Conservation (phyloP, 2,797 vertebrate species). For the Atherinosoma microstoma region DNA sequence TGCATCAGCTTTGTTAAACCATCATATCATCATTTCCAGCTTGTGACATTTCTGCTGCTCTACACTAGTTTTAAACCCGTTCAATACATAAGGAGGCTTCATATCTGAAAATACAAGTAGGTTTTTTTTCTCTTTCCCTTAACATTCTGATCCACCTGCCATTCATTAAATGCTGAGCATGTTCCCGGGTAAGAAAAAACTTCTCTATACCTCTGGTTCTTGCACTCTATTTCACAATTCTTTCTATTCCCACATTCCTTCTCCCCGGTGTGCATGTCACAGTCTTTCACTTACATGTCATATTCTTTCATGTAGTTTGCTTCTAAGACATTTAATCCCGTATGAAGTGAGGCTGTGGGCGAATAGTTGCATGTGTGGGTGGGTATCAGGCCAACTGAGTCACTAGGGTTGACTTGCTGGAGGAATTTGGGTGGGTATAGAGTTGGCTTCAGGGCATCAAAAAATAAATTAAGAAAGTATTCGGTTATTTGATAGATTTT, state of each 20-base stretch:
- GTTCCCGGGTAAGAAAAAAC: conserved; percentile 2
- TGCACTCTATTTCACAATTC: conserved; percentile 51
- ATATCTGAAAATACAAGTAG: conserved; percentile 21
- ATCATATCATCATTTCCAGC: conserved; percentile 1
- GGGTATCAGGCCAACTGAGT: conserved; percentile 33
- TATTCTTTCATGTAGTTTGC: conserved; percentile 54
- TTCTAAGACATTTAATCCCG: conserved; percentile 52
- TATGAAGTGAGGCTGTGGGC: conserved; percentile 37
- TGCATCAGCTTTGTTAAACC: conserved; percentile 15
- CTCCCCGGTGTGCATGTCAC: conserved; percentile 36
- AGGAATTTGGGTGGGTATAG: conserved; percentile 25
- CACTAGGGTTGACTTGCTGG: conserved; percentile 22
- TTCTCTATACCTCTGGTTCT: conserved; percentile 32
- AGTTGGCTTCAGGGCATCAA: conserved; percentile 22
- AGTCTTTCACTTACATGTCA: conserved; percentile 48
- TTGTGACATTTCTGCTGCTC: conserved; percentile 2
- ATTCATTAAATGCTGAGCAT: conserved; percentile 36
- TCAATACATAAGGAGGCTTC: conserved; percentile 3
- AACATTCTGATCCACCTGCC: conserved; percentile 1
- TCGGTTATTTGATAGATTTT: conserved; percentile 4
- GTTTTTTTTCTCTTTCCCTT: neutral
- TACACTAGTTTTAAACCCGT: neutral
- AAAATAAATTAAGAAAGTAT: conserved; percentile 20
- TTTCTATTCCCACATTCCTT: conserved; percentile 33
- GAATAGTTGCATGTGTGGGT: conserved; percentile 22